Percentiles rank a stretch among this genome's conserved stretches.
These are phyloP conservation scores for Drosophila nikananu DNA, from an alignment of 1,140 invertebrate genomes.

Conservation along the genomic window DNA sequence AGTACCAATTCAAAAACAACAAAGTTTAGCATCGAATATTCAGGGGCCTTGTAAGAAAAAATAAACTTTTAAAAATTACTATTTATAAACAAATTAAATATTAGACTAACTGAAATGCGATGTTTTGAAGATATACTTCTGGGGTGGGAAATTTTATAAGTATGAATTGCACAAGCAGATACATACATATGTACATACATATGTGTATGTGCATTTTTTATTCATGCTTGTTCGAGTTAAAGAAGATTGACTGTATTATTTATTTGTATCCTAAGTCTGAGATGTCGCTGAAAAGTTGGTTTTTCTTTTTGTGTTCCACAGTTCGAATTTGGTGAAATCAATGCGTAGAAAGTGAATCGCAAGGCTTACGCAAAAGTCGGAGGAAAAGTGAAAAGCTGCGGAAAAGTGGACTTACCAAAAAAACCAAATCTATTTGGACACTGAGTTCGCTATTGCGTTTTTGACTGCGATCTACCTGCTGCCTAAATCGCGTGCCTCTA, in stretches of 20 bases:
- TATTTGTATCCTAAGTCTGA: conserved; percentile 9
- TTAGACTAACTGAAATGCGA: background rate
- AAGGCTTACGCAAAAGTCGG: conserved; percentile 54
- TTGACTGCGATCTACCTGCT: conserved; percentile 5
- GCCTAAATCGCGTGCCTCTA: conserved; percentile 27
- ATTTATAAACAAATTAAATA: too few species aligned
- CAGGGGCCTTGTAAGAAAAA: background rate
- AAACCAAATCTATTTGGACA: conserved; percentile 13
- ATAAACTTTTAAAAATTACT: background rate
- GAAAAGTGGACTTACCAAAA: conserved; percentile 45
- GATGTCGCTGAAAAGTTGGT: conserved; percentile 46
- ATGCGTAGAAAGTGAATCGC: conserved; percentile 80
- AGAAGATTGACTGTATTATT: conserved; percentile 17
- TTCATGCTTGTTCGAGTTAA: background rate
- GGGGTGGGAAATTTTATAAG: background rate
- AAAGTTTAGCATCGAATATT: background rate
- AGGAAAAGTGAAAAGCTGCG: conserved; percentile 63
- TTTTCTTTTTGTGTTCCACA: conserved; percentile 66
- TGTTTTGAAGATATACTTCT: background rate
- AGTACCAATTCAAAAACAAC: too few species aligned
- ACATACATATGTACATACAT: too few species aligned
- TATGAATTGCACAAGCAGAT: too few species aligned
- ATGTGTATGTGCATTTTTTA: background rate
- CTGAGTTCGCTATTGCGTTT: conserved; percentile 1
- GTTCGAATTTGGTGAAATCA: conserved; percentile 77